phyloP scores from a whole-genome alignment of 2,797 vertebrate species.

The Tolypeutes matacus region DNA sequence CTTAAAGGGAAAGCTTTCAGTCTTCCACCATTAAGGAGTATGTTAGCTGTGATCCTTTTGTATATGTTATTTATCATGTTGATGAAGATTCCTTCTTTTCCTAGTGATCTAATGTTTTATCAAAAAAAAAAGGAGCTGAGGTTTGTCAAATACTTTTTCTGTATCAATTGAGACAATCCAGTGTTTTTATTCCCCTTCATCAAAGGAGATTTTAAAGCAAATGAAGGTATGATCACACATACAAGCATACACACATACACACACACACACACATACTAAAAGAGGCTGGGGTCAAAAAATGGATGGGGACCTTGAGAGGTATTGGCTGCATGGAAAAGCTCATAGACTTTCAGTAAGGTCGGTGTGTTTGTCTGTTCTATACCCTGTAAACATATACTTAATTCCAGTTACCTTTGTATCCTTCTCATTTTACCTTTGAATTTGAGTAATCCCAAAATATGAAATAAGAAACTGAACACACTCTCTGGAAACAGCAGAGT shows the following conservation, averaged over 20 bases:
- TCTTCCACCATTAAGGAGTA: no score
- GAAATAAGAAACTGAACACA: not conserved
- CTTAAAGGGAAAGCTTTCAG: no score
- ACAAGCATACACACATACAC: not conserved
- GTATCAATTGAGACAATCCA: no score
- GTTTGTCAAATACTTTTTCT: no score
- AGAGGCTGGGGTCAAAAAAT: not conserved
- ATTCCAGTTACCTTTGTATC: not conserved
- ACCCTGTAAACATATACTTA: not conserved
- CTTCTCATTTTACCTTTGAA: not conserved
- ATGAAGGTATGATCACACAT: not conserved
- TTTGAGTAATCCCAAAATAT: slow-evolving; percentile 21
- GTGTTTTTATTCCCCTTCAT: no score
- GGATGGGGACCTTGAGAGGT: not conserved
- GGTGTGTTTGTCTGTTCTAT: not conserved
- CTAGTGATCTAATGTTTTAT: no score
- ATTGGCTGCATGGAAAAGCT: not conserved
- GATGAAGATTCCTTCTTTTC: no score
- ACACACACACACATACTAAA: not conserved
- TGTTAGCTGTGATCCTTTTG: no score
- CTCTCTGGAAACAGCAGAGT: slow-evolving; percentile 15
- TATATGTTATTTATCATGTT: no score
- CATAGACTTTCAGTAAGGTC: not conserved
- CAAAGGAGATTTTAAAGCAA: not conserved
- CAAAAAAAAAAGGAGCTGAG: no score